These are phyloP conservation scores for Tipula lateralis DNA, from an alignment of 2,888 invertebrate species.

Conservation along the genomic window DNA sequence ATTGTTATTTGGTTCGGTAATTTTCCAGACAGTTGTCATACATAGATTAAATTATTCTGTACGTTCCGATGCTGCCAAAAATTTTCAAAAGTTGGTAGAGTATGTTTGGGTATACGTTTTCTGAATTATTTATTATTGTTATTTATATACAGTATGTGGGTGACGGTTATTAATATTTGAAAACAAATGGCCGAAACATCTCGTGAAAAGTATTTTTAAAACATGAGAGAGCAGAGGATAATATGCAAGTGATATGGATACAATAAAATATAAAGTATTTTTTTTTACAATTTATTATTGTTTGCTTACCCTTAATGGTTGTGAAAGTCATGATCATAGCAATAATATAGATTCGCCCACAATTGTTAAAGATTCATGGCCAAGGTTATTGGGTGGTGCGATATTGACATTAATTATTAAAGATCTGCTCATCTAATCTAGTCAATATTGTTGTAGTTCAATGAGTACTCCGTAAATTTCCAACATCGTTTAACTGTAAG, in stretches of 20 bases:
- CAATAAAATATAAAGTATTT: not conserved
- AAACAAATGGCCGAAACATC: not conserved
- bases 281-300: not conserved
- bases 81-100: not conserved
- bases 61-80: not conserved
- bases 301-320: not conserved
- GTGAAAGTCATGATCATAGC: not conserved
- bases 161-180: not conserved
- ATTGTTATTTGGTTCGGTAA: not conserved
- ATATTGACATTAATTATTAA: too few species aligned
- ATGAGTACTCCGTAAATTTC: too few species aligned
- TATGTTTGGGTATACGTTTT: not conserved
- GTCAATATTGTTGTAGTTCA: too few species aligned
- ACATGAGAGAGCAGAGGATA: not conserved
- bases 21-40: not conserved
- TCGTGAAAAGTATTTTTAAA: not conserved
- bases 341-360: not conserved
- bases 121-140: not conserved
- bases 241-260: not conserved
- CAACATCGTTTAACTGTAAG: too few species aligned
- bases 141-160: not conserved
- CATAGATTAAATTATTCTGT: not conserved
- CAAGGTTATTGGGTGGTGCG: too few species aligned
- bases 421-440: too few species aligned
- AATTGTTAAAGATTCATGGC: not conserved